Conservation (phyloP, 1,140 invertebrate species). For the Hesperophylax magnus region DNA sequence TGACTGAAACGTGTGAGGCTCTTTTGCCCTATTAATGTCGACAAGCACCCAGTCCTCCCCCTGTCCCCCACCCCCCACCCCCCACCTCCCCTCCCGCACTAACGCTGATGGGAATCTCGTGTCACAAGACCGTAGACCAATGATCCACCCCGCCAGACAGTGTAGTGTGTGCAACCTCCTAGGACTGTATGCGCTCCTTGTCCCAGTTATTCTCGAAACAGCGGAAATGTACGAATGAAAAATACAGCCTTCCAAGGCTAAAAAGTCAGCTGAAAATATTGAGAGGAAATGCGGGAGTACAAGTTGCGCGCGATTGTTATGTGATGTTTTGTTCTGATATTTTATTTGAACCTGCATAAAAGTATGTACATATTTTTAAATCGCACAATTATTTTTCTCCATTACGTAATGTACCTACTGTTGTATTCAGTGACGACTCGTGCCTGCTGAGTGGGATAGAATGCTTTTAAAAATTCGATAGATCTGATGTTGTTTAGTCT, state of each 20-base stretch:
- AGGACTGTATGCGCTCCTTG: conserved; percentile 2
- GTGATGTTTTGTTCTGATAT: too few relatives aligned
- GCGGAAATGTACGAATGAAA: neutral
- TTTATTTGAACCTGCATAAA: too few relatives aligned
- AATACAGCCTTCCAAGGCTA: neutral
- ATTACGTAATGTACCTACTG: too few relatives aligned
- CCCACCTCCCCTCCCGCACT: neutral
- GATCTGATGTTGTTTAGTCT: too few relatives aligned
- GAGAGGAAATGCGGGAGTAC: neutral
- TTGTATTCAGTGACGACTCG: too few relatives aligned
- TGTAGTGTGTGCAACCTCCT: neutral
- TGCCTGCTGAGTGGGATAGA: too few relatives aligned
- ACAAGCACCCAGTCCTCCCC: neutral
- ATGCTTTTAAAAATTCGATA: too few relatives aligned
- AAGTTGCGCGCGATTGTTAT: too few relatives aligned
- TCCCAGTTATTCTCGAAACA: conserved; percentile 6
- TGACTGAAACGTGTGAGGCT: neutral
- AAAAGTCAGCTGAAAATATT: neutral
- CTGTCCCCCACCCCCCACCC: neutral
- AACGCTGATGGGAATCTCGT: conserved; percentile 45
- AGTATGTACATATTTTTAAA: too few relatives aligned
- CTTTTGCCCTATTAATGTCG: conserved; percentile 22
- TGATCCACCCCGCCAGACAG: neutral
- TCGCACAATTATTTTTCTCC: too few relatives aligned
- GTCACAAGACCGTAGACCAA: conserved; percentile 31